phyloP scores from a whole-genome alignment of 2,888 invertebrate species.

The Athalia circularis region DNA sequence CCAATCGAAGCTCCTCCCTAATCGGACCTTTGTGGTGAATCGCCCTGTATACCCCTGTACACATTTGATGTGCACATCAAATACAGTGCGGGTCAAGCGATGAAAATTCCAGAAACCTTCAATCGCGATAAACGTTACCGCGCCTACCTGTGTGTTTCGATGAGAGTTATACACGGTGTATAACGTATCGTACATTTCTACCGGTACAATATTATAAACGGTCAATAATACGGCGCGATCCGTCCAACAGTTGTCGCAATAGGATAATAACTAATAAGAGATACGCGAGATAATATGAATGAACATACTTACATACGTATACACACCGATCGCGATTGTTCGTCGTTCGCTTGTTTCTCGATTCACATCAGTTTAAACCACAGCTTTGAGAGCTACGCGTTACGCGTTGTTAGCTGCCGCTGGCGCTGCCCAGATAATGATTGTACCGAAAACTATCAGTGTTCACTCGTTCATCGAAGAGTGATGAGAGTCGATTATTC shows the following conservation, averaged over 20 bases:
- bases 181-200: no score
- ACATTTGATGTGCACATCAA: no score
- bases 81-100: no score
- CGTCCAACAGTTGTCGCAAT: conserved; percentile 25
- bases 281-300: not conserved
- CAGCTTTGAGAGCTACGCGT: no score
- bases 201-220: not conserved
- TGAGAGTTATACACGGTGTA: no score
- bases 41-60: no score
- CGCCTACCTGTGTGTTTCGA: no score
- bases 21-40: no score
- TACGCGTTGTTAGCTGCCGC: not conserved
- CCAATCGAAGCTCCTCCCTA: no score
- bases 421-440: not conserved
- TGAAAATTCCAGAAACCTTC: no score
- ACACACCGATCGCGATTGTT: conserved; percentile 1
- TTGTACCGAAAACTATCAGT: conserved; percentile 4
- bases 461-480: conserved; percentile 6
- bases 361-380: not conserved
- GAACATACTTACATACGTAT: not conserved
- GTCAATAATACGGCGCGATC: not conserved
- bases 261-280: conserved; percentile 37
- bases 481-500: not conserved
- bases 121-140: no score
- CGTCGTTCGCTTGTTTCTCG: not conserved